Percentiles rank a stretch among this genome's conserved stretches.
These are phyloP conservation scores for Dicyrtomina minuta DNA, from an alignment of 2,888 invertebrate genomes.

Conservation along the genomic window DNA sequence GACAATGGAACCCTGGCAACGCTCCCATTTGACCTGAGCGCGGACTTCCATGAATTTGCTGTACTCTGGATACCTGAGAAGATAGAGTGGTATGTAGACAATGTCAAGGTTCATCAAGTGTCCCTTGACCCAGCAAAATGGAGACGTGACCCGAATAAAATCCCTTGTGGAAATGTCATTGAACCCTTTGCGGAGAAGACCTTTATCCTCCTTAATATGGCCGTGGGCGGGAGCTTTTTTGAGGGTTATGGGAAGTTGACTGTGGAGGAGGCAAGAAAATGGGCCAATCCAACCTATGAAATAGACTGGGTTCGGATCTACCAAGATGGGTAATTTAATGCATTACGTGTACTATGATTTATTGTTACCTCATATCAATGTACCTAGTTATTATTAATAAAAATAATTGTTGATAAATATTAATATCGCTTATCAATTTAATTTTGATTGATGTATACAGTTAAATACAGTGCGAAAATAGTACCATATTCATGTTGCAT, in stretches of 20 bases:
- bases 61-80: conserved; percentile 44
- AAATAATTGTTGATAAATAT: too few relatives aligned
- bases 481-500: too few relatives aligned
- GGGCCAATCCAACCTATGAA: conserved; percentile 32
- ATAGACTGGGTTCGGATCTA: conserved; percentile 38
- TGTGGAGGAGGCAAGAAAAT: conserved; percentile 19
- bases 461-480: too few relatives aligned
- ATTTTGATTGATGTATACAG: too few relatives aligned
- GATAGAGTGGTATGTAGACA: conserved; percentile 50
- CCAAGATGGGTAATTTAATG: too few relatives aligned
- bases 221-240: conserved; percentile 50
- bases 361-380: too few relatives aligned
- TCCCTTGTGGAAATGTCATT: conserved; percentile 41
- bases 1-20: conserved; percentile 35
- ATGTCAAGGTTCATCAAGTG: conserved; percentile 40
- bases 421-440: too few relatives aligned
- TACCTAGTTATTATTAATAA: too few relatives aligned
- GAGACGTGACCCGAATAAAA: conserved; percentile 17
- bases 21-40: conserved; percentile 40
- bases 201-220: conserved; percentile 49
- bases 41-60: conserved; percentile 49
- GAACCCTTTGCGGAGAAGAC: conserved; percentile 42
- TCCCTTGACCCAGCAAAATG: conserved; percentile 37
- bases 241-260: conserved; percentile 25
- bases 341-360: too few relatives aligned